These are phyloP conservation scores for Columbina picui DNA, from an alignment of 2,113 vertebrate species.

Conservation along the genomic window DNA sequence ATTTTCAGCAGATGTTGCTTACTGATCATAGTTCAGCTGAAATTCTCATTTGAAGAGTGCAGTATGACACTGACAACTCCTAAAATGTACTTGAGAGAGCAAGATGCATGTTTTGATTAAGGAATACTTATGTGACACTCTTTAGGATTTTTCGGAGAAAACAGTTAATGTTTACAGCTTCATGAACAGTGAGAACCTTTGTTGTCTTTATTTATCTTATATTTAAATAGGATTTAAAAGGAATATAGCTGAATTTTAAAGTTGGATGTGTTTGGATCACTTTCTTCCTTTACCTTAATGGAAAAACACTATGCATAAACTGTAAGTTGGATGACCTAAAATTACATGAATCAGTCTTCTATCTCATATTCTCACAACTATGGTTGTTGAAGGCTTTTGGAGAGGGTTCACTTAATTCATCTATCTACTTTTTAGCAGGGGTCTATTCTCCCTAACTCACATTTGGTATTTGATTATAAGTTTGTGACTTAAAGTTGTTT, in stretches of 20 bases:
- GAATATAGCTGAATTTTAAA: background rate
- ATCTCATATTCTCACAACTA: background rate
- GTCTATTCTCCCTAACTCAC: background rate
- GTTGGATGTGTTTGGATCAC: background rate
- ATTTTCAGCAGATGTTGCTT: background rate
- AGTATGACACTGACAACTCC: background rate
- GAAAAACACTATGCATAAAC: background rate
- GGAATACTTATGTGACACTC: background rate
- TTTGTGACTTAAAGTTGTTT: background rate
- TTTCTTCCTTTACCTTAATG: background rate
- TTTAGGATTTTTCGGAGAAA: background rate
- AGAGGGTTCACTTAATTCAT: background rate
- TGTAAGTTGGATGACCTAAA: background rate
- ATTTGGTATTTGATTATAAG: background rate
- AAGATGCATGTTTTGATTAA: background rate
- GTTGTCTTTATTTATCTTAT: background rate
- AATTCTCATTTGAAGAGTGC: background rate
- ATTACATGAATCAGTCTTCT: background rate
- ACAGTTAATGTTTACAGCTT: background rate
- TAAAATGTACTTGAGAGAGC: background rate
- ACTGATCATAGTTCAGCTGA: background rate
- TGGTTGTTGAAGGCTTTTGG: background rate
- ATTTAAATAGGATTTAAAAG: background rate
- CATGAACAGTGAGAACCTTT: background rate
- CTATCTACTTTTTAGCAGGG: background rate